These are phyloP conservation scores for Brachyptera risi DNA, from an alignment of 2,888 invertebrate genomes.

Conservation along the genomic window DNA sequence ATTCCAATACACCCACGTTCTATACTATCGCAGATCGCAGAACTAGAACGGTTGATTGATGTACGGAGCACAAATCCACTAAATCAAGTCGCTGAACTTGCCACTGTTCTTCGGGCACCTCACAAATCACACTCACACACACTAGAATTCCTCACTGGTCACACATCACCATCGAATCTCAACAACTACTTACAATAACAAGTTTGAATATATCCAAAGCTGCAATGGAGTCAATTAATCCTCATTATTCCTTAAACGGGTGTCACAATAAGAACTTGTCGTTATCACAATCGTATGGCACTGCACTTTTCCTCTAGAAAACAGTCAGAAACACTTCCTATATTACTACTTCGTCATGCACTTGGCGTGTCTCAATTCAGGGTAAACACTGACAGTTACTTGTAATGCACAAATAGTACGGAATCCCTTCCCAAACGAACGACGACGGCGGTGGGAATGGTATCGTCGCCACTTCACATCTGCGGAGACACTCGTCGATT, in stretches of 20 bases:
- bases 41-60: not conserved
- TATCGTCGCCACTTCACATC: not conserved
- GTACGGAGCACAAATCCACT: not conserved
- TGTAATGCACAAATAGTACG: too few relatives aligned
- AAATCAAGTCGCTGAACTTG: not conserved
- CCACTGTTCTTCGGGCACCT: too few relatives aligned
- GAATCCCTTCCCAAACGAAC: too few relatives aligned
- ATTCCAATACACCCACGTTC: slow-evolving; percentile 25
- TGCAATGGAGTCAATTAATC: slow-evolving; percentile 12
- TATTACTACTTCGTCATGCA: slow-evolving; percentile 8
- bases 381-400: slow-evolving; percentile 3
- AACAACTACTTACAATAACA: not conserved
- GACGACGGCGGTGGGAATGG: slow-evolving; percentile 17
- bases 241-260: not conserved
- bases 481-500: too few relatives aligned
- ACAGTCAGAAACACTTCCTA: too few relatives aligned
- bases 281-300: slow-evolving; percentile 8
- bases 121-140: not conserved
- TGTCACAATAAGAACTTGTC: not conserved
- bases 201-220: slow-evolving; percentile 5
- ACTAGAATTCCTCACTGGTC: not conserved
- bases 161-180: not conserved
- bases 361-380: too few relatives aligned
- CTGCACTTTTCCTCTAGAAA: slow-evolving; percentile 7
- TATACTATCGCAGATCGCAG: not conserved